Evolutionary conservation across 2,113 vertebrate species (phyloP).

Genomic region (Podocnemis expansa): DNA sequence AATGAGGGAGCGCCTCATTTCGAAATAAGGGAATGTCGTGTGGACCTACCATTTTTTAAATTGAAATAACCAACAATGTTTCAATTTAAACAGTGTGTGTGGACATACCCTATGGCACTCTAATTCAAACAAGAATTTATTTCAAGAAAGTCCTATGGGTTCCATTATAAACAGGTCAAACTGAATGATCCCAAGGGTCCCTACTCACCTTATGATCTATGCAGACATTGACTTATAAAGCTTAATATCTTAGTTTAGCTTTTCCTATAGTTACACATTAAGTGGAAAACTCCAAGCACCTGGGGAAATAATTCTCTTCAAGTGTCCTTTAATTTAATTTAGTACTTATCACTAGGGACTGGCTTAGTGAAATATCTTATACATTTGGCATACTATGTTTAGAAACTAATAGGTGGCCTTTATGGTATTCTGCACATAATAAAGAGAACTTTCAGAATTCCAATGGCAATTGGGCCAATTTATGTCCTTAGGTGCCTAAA

Average conservation of each 20-base stretch:
- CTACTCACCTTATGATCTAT: not conserved
- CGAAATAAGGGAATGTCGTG: no score
- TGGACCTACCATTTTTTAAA: no score
- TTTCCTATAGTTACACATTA: not conserved
- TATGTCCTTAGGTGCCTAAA: no score
- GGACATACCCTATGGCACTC: no score
- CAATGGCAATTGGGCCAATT: not conserved
- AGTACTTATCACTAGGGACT: not conserved
- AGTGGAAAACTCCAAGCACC: not conserved
- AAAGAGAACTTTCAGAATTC: not conserved
- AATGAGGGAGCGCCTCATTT: no score
- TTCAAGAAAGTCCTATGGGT: not conserved
- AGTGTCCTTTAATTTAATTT: not conserved
- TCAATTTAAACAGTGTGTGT: no score
- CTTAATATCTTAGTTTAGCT: not conserved
- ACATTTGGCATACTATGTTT: not conserved
- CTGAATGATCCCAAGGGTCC: rapidly evolving
- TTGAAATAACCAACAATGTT: no score
- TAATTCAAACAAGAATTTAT: not conserved
- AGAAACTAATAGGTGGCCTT: not conserved
- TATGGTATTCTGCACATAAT: not conserved
- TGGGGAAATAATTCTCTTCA: not conserved
- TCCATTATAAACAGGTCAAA: not conserved
- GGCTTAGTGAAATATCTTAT: not conserved
- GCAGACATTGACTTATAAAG: not conserved